Percentiles rank a stretch among this genome's conserved stretches.
Evolutionary conservation across 2,888 invertebrate genomes (phyloP).

Genomic region (Bellardia pandia): DNA sequence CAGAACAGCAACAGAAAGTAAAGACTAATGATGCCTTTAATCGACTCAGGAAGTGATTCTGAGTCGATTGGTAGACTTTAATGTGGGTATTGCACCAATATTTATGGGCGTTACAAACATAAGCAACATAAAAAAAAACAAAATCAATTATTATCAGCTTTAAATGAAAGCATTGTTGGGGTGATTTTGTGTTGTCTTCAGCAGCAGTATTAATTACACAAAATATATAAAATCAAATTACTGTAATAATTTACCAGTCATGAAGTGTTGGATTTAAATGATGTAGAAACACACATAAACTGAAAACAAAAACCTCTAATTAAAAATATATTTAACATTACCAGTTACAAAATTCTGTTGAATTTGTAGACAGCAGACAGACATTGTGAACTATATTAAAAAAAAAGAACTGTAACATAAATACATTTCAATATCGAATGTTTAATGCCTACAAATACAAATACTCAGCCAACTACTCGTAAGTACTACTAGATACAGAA

Average conservation of each 20-base stretch:
- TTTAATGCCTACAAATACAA: neutral
- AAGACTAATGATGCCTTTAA: no score
- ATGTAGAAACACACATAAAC: neutral
- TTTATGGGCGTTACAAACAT: no score
- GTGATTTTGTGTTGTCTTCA: no score
- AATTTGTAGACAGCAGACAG: neutral
- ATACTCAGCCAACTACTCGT: neutral
- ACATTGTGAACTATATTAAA: neutral
- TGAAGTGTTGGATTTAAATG: neutral
- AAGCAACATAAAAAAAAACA: neutral
- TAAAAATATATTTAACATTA: constrained; percentile 21
- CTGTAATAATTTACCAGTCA: neutral
- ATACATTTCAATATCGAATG: constrained; percentile 15
- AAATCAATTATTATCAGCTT: no score
- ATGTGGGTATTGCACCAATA: no score
- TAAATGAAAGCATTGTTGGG: no score
- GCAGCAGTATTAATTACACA: neutral
- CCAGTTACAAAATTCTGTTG: neutral
- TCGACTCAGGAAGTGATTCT: no score
- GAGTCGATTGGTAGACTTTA: no score
- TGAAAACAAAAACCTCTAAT: constrained; percentile 1
- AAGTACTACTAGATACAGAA: no score
- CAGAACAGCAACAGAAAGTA: no score
- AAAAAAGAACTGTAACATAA: neutral
- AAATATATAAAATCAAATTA: neutral